phyloP scores from a whole-genome alignment of 53 echinoderm and acorn worm genomes.

The Arbacia lixula region DNA sequence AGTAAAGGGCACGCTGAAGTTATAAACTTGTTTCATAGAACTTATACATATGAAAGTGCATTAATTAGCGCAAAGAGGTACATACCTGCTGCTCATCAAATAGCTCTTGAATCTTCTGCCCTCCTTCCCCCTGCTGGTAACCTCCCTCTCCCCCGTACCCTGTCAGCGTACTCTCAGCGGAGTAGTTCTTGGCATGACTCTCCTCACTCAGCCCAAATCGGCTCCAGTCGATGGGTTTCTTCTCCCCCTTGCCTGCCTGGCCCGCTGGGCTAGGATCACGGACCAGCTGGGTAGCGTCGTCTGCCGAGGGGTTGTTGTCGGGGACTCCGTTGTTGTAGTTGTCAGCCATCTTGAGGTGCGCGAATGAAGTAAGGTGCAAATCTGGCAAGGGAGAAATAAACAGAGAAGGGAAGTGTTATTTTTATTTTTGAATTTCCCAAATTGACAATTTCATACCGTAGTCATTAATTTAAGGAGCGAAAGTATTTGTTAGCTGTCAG shows the following conservation, averaged over 20 bases:
- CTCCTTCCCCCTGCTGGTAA: constrained; percentile 80
- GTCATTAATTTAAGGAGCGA: too few relatives aligned
- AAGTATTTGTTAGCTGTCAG: too few relatives aligned
- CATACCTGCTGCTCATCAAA: constrained; percentile 98
- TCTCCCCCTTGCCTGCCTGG: background rate
- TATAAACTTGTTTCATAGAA: too few relatives aligned
- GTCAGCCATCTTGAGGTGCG: constrained; percentile 28
- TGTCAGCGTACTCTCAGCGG: constrained; percentile 56
- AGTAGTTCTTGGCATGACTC: constrained; percentile 63
- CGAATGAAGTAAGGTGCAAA: too few relatives aligned
- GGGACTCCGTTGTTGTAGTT: background rate
- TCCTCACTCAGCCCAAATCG: constrained; percentile 92
- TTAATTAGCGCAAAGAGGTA: too few relatives aligned
- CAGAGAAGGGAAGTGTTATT: too few relatives aligned
- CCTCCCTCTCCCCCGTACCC: constrained; percentile 71
- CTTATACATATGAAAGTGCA: too few relatives aligned
- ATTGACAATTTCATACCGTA: too few relatives aligned
- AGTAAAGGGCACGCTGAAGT: too few relatives aligned
- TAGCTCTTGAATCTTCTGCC: constrained; percentile 92
- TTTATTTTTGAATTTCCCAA: too few relatives aligned
- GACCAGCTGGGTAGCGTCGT: constrained; percentile 8
- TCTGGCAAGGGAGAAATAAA: too few relatives aligned
- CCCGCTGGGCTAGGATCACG: constrained; percentile 12
- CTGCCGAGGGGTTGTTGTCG: too few relatives aligned
- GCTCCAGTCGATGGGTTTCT: constrained; percentile 92